Evolutionary conservation across 2,888 invertebrate species (phyloP), one percentile per base, ranked within the genome.

Genomic region (Philereme transversata): DNA sequence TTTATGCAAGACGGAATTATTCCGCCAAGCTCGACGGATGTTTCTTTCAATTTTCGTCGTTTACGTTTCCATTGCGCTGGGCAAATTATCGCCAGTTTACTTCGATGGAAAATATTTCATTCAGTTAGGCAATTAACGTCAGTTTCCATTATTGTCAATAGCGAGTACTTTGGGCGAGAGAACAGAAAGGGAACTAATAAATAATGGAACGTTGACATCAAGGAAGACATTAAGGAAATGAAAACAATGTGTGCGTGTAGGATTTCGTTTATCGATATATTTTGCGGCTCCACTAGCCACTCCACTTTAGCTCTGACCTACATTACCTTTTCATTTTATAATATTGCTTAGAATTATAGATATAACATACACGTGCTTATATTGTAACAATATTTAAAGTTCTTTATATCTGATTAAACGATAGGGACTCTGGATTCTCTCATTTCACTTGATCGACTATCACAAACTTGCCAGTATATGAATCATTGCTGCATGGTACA

Each of bases 81-180:
- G 73, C 70, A 79, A 83, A 83, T 83, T 79, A 81, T 74, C 75
- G 74, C 81, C 75, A 74, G 79, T 79, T 79, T 81, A 76, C 75
- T 62, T 73, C 70, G 65, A 68, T 64, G 61, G 67, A 70, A n/a
- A 73, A 74, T 76, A 75, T 74, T 77, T 75, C 61, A 74, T 77
- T 78, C 70, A 71, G 56, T 70, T 63, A 56, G 70, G 69, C 71
- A 75, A 77, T 77, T 71, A 75, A 75, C 68, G 73, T 72, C 75
- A 69, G 68, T 76, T 68, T 57, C 72, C 74, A 77, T 80, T 70
- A 72, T 62, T 70, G 71, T 72, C 71, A 68, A 66, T 62, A 72
- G 50, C 43, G 38, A 51, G 22, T 45, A 68, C 64, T 70, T 71
- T 66, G 70, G 69, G 67, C 67, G 68, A 64, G 66, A 70, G 69